Conservation (phyloP, 2,113 vertebrate genomes). For the Pogonocichla stellata region DNA sequence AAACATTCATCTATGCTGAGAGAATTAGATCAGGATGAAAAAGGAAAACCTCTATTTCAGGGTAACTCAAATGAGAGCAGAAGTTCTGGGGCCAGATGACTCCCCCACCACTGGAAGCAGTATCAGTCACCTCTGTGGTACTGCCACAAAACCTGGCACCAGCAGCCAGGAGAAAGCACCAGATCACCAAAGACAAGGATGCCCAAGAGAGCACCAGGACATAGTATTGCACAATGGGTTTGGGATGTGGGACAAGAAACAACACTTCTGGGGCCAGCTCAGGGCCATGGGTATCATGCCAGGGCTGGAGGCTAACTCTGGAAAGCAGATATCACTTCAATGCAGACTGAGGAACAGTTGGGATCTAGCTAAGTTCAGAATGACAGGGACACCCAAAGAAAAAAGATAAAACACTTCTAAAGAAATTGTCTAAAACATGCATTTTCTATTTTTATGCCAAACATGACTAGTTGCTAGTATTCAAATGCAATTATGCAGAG, state of each 20-base stretch:
- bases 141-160: not conserved
- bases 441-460: constrained; percentile 35
- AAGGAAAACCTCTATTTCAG: not conserved
- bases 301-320: not conserved
- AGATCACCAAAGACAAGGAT: not conserved
- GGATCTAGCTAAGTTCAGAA: not conserved
- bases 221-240: not conserved
- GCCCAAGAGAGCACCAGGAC: not conserved
- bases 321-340: not conserved
- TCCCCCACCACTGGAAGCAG: not conserved
- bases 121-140: not conserved
- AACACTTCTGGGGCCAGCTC: not conserved
- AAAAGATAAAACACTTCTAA: not conserved
- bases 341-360: rapidly evolving
- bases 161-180: not conserved
- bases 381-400: not conserved
- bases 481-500: constrained; percentile 55
- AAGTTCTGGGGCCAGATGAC: not conserved
- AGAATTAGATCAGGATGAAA: not conserved
- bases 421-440: not conserved
- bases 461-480: constrained; percentile 37
- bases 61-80: not conserved
- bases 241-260: not conserved
- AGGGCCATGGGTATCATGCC: rapidly evolving
- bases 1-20: not conserved